Base-by-base conservation (phyloP, 2,113 vertebrate genomes). In the Epinephelus cyanopodus region DNA sequence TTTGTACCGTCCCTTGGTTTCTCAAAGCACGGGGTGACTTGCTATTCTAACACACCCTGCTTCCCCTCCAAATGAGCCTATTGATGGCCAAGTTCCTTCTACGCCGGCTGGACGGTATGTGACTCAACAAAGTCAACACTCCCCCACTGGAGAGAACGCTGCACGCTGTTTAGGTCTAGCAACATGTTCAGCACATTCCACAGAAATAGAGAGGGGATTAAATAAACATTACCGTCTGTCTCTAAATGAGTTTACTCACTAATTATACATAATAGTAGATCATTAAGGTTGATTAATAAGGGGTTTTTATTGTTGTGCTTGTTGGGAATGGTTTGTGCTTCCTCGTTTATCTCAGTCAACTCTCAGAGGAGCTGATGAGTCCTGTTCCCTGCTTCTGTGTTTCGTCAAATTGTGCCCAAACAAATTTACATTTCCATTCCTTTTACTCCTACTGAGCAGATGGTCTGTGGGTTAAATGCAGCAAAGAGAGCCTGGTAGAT, bases 231-330 rank as follows among this genome's bases (percentile, higher is more conserved):
- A 83, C 85, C 21, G 82, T 86, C 87, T 90, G 86, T 89, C 69
- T 86, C 74, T 77, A 81, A 93, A 93, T 93, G 81, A 83, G 87
- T 90, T 88, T 89, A 77, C 84, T 57, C 74, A 77, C 87, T 93
- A 90, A 94, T 94, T 90, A 88, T 82, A 63, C 72, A 53, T 93
- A 93, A 94, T 92, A 50, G 70, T 54, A 18, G 79, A 77, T 90
- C 79, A 90, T 93, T 93, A 92, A 83, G 68, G 76, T 66, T 90
- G 90, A 93, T 93, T 93, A 91, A 93, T 92, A 81, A 70, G 57
- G 29, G 48, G 37, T 81, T 89, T 89, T 90, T 85, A 88, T 88
- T 91, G 77, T 82, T 80, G 69, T 83, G 77, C 69, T 74, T 66
- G 65, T 88, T 77, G 60, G 75, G 69, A 80, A 68, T 48, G 67